Evolutionary conservation across 2,113 vertebrate genomes (phyloP), one percentile per base, ranked within the genome.

Genomic region (Tiliqua scincoides): DNA sequence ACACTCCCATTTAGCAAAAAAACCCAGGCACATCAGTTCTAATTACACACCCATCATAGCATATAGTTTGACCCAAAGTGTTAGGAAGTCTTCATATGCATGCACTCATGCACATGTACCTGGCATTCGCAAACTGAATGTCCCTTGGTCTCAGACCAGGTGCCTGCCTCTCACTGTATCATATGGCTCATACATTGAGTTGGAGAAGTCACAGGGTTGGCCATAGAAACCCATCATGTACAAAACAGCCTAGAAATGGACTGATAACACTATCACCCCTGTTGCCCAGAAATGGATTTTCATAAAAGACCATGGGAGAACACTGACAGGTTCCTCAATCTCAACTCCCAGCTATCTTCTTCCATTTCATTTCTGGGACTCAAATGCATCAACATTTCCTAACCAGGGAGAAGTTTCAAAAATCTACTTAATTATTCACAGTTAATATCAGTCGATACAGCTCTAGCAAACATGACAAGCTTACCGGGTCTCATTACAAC

Each of bases 401-500:
- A 43, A 63, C 4, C 23, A 23, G 17, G 4, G n/a, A 65, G 48
- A 75, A 52, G 21, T 57, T 68, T 70, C 32, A 70, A 48, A 74
- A 59, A 59, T 37, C 48, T 59, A 65, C 32, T 78, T 25, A 35
- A 70, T 77, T 85, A 85, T 77, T 68, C 63, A 63, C 37, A 32
- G 76, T 77, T 48, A 17, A 59, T 68, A 40, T 59, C 78, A 54
- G 68, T 78, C 25, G 40, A 27, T 57, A 85, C 18, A 78, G 23
- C 32, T 68, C 52, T 21, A 78, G 52, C 12, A 65, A 77, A 57
- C 35, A 67, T 57, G 83, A 23, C 74, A 85, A 77, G 48, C 62
- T 77, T 85, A 76, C 30, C 67, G 73, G 48, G 73, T 32, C 37
- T 65, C 74, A 37, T 85, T 77, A 68, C 54, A 78, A 78, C 32